These are phyloP conservation scores for Lysandra coridon DNA, from an alignment of 2,888 invertebrate genomes.

Conservation along the genomic window DNA sequence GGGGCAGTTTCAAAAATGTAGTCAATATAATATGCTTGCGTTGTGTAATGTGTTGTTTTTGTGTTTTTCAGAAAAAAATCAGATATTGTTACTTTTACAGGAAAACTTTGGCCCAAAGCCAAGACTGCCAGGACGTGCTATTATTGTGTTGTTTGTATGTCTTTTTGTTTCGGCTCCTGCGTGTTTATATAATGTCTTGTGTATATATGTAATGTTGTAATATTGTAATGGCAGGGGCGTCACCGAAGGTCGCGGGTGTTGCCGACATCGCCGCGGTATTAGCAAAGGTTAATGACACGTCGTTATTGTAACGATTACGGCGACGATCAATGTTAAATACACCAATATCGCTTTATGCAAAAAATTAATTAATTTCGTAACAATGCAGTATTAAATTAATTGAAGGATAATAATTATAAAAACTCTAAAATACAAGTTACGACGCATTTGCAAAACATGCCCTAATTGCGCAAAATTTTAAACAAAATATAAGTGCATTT, in stretches of 20 bases:
- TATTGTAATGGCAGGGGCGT: not conserved
- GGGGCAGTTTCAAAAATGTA: too few species aligned
- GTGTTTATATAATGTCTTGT: not conserved
- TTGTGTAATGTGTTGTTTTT: too few species aligned
- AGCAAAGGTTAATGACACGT: constrained; percentile 16
- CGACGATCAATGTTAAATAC: not conserved
- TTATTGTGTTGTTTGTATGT: not conserved
- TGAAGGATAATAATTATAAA: not conserved
- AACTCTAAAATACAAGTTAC: not conserved
- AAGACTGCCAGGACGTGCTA: too few species aligned
- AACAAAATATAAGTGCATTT: not conserved
- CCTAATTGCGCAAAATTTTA: not conserved
- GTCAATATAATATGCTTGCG: too few species aligned
- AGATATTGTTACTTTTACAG: too few species aligned
- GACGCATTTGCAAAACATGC: not conserved
- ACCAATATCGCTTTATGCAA: not conserved
- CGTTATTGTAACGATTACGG: constrained; percentile 1
- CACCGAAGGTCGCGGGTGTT: not conserved
- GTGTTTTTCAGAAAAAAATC: too few species aligned
- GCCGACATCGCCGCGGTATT: not conserved
- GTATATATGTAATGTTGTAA: not conserved
- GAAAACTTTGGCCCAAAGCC: not conserved
- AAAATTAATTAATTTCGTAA: not conserved
- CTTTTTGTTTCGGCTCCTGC: too few species aligned
- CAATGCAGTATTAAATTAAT: not conserved